Evolutionary conservation across 2,888 invertebrate species (phyloP), one percentile per base, ranked within the genome.

Genomic region (Synanthedon vespiformis): DNA sequence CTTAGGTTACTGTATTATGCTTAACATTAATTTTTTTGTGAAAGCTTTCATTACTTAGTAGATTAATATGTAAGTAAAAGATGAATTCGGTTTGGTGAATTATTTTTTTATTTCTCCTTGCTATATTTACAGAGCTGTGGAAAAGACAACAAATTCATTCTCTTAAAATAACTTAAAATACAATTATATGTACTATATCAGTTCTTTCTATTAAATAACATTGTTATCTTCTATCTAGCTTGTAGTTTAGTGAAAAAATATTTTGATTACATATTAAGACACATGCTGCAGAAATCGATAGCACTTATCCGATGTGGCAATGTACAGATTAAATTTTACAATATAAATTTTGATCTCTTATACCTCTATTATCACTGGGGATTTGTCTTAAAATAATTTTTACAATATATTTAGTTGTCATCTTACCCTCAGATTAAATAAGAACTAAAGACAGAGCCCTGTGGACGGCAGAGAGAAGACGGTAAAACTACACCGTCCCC

Each of bases 311-410:
- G 75, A 71, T 73, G 70, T 77, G 70, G 48, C 16, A 18, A 48
- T 70, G 75, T 68, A 76, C 62, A 65, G 64, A 65, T 58, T 59
- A 56, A 64, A 67, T 34, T 71, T 70, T 73, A 74, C 67, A 69
- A 22, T 12, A 70, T 69, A 70, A 71, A 68, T 66, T n/a, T 70
- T 68, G 74, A 80, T 76, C 67, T 64, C 85, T 85, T 87, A 34
- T 34, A 87, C 67, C 63, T 67, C 86, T 87, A 87, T 70, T 87
- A 87, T 87, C 87, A 87, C 87, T 83, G 79, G 84, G 81, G 75
- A 80, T 84, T 80, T 68, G 64, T 61, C 72, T 75, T 80, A 72
- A 64, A 62, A 49, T 51, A 53, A 44, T 52, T 67, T 74, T 67
- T 75, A 74, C 74, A 77, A 60, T 63, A 68, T 64, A 67, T 59